Percentiles rank a stretch among this genome's conserved stretches.
Conservation (phyloP, 2,888 invertebrate species). For the Polydrusus tereticollis region DNA sequence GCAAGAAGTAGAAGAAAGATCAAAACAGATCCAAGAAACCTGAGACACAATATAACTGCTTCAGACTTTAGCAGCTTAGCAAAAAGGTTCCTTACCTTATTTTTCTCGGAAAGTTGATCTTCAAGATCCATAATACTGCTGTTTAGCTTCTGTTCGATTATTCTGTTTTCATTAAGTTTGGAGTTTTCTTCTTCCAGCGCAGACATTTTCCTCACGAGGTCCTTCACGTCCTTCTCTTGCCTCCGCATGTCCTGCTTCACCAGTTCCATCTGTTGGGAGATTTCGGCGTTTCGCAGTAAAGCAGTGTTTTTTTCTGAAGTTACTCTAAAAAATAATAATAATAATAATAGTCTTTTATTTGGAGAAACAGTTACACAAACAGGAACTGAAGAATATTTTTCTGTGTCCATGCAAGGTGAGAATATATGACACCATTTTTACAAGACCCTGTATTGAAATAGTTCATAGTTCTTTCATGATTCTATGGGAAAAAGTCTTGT, state of each 20-base stretch:
- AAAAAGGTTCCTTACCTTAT: conserved; percentile 67
- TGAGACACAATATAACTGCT: too few species aligned
- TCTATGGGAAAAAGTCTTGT: too few species aligned
- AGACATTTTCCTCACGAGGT: conserved; percentile 72
- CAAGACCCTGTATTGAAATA: too few species aligned
- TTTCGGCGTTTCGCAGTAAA: conserved; percentile 82
- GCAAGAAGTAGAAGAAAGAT: not conserved
- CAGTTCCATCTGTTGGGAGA: conserved; percentile 85
- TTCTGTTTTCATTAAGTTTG: conserved; percentile 64
- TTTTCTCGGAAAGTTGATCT: conserved; percentile 75
- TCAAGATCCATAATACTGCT: conserved; percentile 71
- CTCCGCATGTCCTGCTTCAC: conserved; percentile 80
- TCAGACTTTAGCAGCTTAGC: not conserved
- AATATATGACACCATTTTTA: too few species aligned
- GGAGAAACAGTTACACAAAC: too few species aligned
- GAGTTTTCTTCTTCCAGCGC: conserved; percentile 69
- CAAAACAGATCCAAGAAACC: too few species aligned
- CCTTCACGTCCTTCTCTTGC: conserved; percentile 75
- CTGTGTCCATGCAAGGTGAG: too few species aligned
- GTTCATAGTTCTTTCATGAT: too few species aligned
- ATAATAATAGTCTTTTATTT: not conserved
- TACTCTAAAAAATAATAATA: conserved; percentile 68
- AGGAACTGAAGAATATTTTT: too few species aligned
- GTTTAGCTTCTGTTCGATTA: conserved; percentile 68
- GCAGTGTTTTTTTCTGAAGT: conserved; percentile 82